Percentiles rank a stretch among this genome's conserved stretches.
Conservation (phyloP, 2,113 vertebrate genomes). For the Brevimyrus niger region DNA sequence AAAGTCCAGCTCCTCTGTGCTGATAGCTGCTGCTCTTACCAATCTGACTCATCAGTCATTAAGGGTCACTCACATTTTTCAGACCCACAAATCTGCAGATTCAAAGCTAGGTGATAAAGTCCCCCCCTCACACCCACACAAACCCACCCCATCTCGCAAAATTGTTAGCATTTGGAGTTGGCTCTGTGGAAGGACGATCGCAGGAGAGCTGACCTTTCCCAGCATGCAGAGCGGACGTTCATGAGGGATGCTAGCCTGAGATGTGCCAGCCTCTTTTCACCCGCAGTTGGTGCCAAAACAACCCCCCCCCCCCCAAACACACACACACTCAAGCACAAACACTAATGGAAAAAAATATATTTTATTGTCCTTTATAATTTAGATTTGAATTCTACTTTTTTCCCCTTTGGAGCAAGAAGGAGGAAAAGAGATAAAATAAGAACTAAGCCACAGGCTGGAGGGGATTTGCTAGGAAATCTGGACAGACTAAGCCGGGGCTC, state of each 20-base stretch:
- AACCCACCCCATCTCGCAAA: neutral
- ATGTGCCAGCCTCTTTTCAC: neutral
- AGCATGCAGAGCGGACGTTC: neutral
- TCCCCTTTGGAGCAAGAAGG: neutral
- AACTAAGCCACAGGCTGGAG: neutral
- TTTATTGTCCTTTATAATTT: neutral
- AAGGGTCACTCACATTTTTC: neutral
- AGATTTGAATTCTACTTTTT: neutral
- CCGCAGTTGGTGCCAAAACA: neutral
- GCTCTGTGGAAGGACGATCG: neutral
- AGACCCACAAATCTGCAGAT: neutral
- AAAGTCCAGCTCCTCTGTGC: neutral
- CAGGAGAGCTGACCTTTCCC: neutral
- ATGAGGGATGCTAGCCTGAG: neutral
- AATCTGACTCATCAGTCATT: neutral
- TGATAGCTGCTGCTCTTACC: neutral
- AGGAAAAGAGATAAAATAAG: neutral
- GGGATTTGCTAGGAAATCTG: neutral
- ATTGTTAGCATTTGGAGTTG: neutral
- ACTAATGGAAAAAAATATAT: neutral
- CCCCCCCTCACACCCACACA: neutral
- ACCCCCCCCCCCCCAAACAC: neutral
- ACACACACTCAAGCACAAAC: neutral
- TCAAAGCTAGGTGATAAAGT: neutral
- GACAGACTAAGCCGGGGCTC: neutral